phyloP scores from a whole-genome alignment of 30 jellyfish, hydroid and myxozoan genomes.

The Turritopsis rubra region DNA sequence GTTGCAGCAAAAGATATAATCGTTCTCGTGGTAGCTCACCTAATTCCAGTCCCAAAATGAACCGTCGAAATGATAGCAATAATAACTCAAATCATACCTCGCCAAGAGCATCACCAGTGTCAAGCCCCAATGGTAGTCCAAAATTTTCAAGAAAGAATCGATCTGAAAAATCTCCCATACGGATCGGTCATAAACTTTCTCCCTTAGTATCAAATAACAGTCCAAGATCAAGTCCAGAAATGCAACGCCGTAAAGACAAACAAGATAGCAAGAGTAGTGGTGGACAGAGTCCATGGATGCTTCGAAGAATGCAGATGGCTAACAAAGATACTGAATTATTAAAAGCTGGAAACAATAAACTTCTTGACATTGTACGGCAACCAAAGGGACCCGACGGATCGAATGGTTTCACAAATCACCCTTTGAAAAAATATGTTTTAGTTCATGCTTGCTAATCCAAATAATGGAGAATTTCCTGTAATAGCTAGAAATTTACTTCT shows the following conservation, averaged over 20 bases:
- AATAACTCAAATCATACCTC: constrained; percentile 35
- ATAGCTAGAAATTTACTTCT: constrained; percentile 28
- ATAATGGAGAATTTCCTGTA: no score
- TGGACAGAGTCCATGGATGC: constrained; percentile 90
- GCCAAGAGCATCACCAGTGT: constrained; percentile 20
- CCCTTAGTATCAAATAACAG: constrained; percentile 75
- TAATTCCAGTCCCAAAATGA: constrained; percentile 57
- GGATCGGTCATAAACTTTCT: constrained; percentile 47
- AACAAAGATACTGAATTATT: constrained; percentile 29
- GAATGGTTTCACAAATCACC: constrained; percentile 58
- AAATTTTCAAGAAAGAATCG: constrained; percentile 24
- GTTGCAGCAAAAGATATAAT: constrained; percentile 69
- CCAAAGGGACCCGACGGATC: constrained; percentile 99
- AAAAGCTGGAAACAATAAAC: constrained; percentile 30
- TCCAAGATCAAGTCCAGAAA: constrained; percentile 89
- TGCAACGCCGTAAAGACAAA: constrained; percentile 33
- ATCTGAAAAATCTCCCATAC: constrained; percentile 18
- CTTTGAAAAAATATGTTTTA: constrained; percentile 27
- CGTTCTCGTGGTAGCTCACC: constrained; percentile 48
- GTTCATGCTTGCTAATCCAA: constrained; percentile 19
- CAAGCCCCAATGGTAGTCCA: constrained; percentile 43
- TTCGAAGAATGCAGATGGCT: constrained; percentile 57
- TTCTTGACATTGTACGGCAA: constrained; percentile 77
- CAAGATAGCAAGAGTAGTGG: constrained; percentile 47
- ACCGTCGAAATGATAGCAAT: constrained; percentile 46